Conservation (phyloP, 2,113 vertebrate genomes). For the Chrysochloris asiatica region DNA sequence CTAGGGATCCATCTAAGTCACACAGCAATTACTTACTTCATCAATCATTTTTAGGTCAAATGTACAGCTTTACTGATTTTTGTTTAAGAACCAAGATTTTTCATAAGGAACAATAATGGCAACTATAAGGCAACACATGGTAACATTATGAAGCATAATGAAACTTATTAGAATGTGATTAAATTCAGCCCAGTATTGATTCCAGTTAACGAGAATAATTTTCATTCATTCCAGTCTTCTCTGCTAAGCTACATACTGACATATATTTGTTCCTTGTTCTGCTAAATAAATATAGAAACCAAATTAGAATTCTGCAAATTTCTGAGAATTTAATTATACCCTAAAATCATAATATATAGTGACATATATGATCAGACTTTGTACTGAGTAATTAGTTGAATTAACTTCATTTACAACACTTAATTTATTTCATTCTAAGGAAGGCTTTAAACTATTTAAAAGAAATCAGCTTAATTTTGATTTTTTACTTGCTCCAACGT, state of each 20-base stretch:
- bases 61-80: not conserved
- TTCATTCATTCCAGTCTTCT: not conserved
- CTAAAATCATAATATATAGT: slow-evolving; percentile 8
- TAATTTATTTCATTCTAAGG: slow-evolving; percentile 67
- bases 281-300: slow-evolving; percentile 65
- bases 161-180: slow-evolving; percentile 11
- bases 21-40: not conserved
- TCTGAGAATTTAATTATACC: slow-evolving; percentile 61
- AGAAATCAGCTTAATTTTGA: slow-evolving; percentile 59
- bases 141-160: not conserved
- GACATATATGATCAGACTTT: slow-evolving; percentile 44
- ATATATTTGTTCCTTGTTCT: slow-evolving; percentile 29
- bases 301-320: slow-evolving; percentile 61
- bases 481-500: slow-evolving; percentile 59
- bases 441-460: slow-evolving; percentile 63
- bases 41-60: not conserved
- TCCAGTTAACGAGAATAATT: not conserved
- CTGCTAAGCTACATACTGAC: not conserved
- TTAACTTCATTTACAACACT: slow-evolving; percentile 60
- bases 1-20: slow-evolving; percentile 1
- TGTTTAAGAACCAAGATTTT: slow-evolving; percentile 36
- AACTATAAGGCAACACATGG: not conserved
- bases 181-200: not conserved
- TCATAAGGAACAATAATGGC: not conserved
- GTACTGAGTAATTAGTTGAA: slow-evolving; percentile 67